Conservation (phyloP, 2,888 invertebrate genomes). For the Sesia apiformis region DNA sequence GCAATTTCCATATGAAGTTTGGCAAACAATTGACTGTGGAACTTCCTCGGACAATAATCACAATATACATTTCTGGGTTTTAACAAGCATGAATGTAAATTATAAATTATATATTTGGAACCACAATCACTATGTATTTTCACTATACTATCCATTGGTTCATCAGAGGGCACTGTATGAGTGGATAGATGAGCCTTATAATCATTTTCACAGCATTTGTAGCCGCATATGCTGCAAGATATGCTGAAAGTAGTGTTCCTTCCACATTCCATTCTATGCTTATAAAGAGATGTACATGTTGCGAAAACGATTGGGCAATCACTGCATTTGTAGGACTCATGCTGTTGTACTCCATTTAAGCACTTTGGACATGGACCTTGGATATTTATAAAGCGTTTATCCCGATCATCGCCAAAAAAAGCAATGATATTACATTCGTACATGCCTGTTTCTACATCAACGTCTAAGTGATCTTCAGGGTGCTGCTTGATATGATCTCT, state of each 20-base stretch:
- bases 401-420: background rate
- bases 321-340: background rate
- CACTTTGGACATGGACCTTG: background rate
- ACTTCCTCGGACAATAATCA: background rate
- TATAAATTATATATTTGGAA: background rate
- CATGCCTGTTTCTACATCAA: background rate
- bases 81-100: background rate
- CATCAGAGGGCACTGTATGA: background rate
- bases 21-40: background rate
- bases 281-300: background rate
- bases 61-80: background rate
- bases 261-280: background rate
- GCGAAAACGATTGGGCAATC: background rate
- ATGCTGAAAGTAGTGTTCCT: background rate
- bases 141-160: background rate
- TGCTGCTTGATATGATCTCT: background rate
- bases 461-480: background rate
- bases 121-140: background rate
- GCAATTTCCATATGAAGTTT: background rate
- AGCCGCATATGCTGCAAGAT: background rate
- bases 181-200: background rate
- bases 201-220: background rate
- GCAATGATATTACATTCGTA: background rate
- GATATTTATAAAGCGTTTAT: background rate
- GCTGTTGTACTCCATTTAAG: background rate